Evolutionary conservation across 2,797 vertebrate genomes (phyloP).

Genomic region (Phoxinus dragarum): DNA sequence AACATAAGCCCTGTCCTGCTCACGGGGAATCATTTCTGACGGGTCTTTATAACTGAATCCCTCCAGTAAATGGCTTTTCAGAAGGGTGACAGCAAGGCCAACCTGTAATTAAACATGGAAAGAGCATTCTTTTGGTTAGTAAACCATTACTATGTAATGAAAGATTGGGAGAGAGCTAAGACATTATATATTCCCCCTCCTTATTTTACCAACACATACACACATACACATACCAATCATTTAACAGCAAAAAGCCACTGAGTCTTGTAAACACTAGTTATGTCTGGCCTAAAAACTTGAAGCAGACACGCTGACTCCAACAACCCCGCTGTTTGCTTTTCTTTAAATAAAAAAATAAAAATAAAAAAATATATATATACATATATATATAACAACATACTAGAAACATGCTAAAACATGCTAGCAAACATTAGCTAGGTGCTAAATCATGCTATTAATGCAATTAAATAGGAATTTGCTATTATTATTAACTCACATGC

Average conservation of each 20-base stretch:
- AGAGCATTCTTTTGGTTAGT: slow-evolving; percentile 77
- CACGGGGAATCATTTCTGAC: slow-evolving; percentile 13
- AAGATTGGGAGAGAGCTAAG: slow-evolving; percentile 46
- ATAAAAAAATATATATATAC: background rate
- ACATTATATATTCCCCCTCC: slow-evolving; percentile 65
- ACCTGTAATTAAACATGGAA: slow-evolving; percentile 76
- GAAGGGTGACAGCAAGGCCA: slow-evolving; percentile 71
- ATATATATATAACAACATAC: too few relatives aligned
- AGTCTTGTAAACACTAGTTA: slow-evolving; percentile 84
- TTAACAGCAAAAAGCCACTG: slow-evolving; percentile 80
- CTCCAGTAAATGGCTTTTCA: slow-evolving; percentile 55
- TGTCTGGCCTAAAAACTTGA: slow-evolving; percentile 80
- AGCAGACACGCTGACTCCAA: slow-evolving; percentile 82
- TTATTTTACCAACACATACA: slow-evolving; percentile 64
- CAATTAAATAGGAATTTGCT: too few relatives aligned
- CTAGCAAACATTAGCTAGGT: too few relatives aligned
- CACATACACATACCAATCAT: slow-evolving; percentile 71
- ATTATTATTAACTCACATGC: background rate
- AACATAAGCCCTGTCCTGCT: slow-evolving; percentile 31
- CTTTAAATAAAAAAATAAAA: background rate
- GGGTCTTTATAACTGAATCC: slow-evolving; percentile 34
- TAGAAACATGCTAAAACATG: too few relatives aligned
- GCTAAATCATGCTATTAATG: too few relatives aligned
- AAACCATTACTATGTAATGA: slow-evolving; percentile 78
- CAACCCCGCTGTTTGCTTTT: slow-evolving; percentile 69